Evolutionary conservation across 2,888 invertebrate genomes (phyloP).

Genomic region (Entomobrya multifasciata): DNA sequence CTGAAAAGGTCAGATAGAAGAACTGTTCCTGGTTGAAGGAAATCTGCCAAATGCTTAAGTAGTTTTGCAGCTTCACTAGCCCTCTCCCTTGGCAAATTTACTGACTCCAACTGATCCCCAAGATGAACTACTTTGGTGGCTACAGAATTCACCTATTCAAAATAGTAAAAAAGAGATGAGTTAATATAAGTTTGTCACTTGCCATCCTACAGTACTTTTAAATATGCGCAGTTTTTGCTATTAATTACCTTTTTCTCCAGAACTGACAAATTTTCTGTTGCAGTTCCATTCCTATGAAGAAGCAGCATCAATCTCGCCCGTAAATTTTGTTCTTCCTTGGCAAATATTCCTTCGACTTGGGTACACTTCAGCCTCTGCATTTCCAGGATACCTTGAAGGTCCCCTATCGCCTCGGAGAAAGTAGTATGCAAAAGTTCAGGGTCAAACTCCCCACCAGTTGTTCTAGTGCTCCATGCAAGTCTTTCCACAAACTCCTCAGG

Average conservation of each 20-base stretch:
- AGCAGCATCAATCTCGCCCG: conserved; percentile 77
- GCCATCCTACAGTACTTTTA: too few relatives aligned
- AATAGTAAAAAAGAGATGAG: neutral
- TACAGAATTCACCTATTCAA: conserved; percentile 89
- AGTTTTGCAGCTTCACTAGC: conserved; percentile 97
- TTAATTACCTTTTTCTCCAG: conserved; percentile 78
- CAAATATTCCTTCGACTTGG: conserved; percentile 77
- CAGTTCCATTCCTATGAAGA: conserved; percentile 76
- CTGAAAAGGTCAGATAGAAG: conserved; percentile 92
- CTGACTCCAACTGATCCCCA: conserved; percentile 98
- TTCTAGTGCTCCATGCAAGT: conserved; percentile 95
- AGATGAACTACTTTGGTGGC: conserved; percentile 98
- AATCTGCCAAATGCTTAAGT: conserved; percentile 95
- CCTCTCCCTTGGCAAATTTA: conserved; percentile 95
- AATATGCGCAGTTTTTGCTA: too few relatives aligned
- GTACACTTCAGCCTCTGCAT: conserved; percentile 79
- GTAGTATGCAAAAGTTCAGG: conserved; percentile 93
- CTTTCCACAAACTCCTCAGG: conserved; percentile 98
- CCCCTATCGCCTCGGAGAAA: conserved; percentile 92
- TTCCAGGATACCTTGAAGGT: conserved; percentile 78
- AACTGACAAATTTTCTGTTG: conserved; percentile 76
- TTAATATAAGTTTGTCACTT: conserved; percentile 11
- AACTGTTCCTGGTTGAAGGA: conserved; percentile 90
- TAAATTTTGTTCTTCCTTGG: conserved; percentile 77
- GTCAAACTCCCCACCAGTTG: conserved; percentile 89